Percentiles rank a stretch among this genome's conserved stretches.
Conservation (phyloP, 2,113 vertebrate species). For the Sylvia atricapilla region DNA sequence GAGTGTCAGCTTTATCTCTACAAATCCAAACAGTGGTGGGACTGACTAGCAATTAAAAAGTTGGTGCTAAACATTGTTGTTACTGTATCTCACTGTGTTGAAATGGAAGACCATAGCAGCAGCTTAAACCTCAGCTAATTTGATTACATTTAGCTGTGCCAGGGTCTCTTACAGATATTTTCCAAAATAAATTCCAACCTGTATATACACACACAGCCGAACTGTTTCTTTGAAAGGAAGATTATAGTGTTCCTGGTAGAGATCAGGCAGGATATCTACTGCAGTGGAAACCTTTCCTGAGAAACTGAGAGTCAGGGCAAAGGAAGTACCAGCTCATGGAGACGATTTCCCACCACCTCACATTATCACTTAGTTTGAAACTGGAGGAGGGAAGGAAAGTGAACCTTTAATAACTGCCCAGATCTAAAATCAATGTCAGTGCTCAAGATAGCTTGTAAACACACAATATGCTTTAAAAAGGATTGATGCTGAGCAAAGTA, state of each 20-base stretch:
- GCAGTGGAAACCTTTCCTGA: conserved; percentile 16
- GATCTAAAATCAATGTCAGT: conserved; percentile 38
- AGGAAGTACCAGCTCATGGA: not conserved
- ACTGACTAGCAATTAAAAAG: not conserved
- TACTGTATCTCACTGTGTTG: not conserved
- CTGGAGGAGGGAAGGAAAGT: conserved; percentile 32
- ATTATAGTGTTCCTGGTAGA: conserved; percentile 46
- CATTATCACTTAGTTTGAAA: conserved; percentile 15
- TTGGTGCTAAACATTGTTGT: not conserved
- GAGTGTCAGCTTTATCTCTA: not conserved
- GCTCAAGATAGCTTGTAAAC: conserved; percentile 47
- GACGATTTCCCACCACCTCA: not conserved
- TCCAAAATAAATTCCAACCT: conserved; percentile 48
- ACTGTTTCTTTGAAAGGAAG: conserved; percentile 42
- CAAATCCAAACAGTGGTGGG: not conserved
- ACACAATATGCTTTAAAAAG: conserved; percentile 22
- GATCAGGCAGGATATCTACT: conserved; percentile 11
- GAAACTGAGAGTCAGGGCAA: conserved; percentile 12
- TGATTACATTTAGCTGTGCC: conserved; percentile 23
- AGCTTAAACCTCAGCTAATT: conserved; percentile 28
- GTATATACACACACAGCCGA: conserved; percentile 3
- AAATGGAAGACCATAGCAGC: not conserved
- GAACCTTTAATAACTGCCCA: conserved; percentile 38
- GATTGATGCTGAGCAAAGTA: conserved; percentile 36
- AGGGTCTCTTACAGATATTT: not conserved